Evolutionary conservation across 2,797 vertebrate species (phyloP).

Genomic region (Helarctos malayanus): DNA sequence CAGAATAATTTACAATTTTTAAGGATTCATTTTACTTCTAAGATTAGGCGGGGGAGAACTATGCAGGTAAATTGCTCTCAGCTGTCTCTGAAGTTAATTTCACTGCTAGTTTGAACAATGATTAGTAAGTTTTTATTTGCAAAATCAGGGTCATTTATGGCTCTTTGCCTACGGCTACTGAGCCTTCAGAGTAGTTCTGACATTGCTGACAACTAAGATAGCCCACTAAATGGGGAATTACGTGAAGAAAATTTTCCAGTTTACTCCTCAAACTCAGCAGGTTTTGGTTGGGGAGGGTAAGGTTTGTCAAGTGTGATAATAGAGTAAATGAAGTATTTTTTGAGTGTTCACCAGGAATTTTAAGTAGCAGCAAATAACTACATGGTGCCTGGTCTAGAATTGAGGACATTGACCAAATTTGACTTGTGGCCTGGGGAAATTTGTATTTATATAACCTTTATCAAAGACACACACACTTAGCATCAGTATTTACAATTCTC

Average conservation of each 20-base stretch:
- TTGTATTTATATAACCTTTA: slow-evolving; percentile 19
- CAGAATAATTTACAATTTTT: slow-evolving; percentile 64
- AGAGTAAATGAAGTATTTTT: slow-evolving; percentile 40
- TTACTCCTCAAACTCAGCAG: slow-evolving; percentile 60
- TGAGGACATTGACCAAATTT: neutral
- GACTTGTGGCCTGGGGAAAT: neutral
- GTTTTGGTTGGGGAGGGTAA: neutral
- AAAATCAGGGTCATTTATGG: slow-evolving; percentile 23
- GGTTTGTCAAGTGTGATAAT: neutral
- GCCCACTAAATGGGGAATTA: slow-evolving; percentile 43
- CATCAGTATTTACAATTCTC: slow-evolving; percentile 15
- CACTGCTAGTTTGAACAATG: slow-evolving; percentile 26
- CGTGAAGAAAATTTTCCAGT: slow-evolving; percentile 1
- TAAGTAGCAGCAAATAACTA: neutral
- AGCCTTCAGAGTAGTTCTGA: slow-evolving; percentile 52
- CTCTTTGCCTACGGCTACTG: slow-evolving; percentile 36
- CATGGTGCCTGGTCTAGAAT: slow-evolving; percentile 6
- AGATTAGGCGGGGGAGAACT: slow-evolving; percentile 33
- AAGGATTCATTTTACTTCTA: slow-evolving; percentile 63
- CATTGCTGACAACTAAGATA: slow-evolving; percentile 56
- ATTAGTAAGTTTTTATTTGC: slow-evolving; percentile 25
- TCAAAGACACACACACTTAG: slow-evolving; percentile 35
- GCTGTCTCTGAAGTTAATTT: slow-evolving; percentile 46
- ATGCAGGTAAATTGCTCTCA: slow-evolving; percentile 51
- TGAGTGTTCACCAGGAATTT: slow-evolving; percentile 31